phyloP scores from a whole-genome alignment of 2,113 vertebrate species.

The Trachemys scripta region DNA sequence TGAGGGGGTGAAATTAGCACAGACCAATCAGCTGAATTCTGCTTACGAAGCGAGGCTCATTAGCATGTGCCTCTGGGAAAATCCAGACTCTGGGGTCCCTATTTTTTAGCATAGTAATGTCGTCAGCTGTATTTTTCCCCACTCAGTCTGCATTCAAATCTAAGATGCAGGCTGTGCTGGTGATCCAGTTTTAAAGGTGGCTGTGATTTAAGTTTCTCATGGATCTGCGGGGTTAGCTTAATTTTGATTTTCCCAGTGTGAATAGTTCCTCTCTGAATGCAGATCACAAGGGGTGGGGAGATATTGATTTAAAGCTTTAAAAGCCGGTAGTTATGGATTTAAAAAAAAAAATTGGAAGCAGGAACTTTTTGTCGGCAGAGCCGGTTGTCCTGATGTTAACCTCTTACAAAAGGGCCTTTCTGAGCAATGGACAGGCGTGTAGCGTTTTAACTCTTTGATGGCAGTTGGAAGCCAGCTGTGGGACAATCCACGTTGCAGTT shows the following conservation, averaged over 20 bases:
- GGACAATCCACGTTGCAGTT: not conserved
- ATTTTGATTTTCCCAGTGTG: slow-evolving; percentile 61
- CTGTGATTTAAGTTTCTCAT: slow-evolving; percentile 75
- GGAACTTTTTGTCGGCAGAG: slow-evolving; percentile 68
- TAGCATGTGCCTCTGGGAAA: slow-evolving; percentile 62
- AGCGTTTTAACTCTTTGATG: slow-evolving; percentile 50
- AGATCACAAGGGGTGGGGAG: slow-evolving; percentile 71
- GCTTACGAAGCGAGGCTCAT: not conserved
- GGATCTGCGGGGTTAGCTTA: slow-evolving; percentile 71
- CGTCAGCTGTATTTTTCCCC: slow-evolving; percentile 57
- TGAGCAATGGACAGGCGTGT: slow-evolving; percentile 32
- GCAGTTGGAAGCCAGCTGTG: slow-evolving; percentile 44
- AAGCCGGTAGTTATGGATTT: slow-evolving; percentile 74
- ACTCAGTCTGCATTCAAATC: slow-evolving; percentile 68
- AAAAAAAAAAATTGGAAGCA: slow-evolving; percentile 15
- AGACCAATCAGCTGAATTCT: slow-evolving; percentile 48
- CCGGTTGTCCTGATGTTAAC: slow-evolving; percentile 63
- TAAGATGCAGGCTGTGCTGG: slow-evolving; percentile 62
- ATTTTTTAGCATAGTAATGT: slow-evolving; percentile 57
- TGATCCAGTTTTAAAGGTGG: slow-evolving; percentile 73
- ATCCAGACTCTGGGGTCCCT: slow-evolving; percentile 49
- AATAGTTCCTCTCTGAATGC: slow-evolving; percentile 75
- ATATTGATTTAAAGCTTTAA: slow-evolving; percentile 80
- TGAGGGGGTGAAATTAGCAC: not conserved
- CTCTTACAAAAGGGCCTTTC: slow-evolving; percentile 59